These are phyloP conservation scores for Corvus hawaiiensis DNA, from an alignment of 2,113 vertebrate genomes.

Conservation along the genomic window DNA sequence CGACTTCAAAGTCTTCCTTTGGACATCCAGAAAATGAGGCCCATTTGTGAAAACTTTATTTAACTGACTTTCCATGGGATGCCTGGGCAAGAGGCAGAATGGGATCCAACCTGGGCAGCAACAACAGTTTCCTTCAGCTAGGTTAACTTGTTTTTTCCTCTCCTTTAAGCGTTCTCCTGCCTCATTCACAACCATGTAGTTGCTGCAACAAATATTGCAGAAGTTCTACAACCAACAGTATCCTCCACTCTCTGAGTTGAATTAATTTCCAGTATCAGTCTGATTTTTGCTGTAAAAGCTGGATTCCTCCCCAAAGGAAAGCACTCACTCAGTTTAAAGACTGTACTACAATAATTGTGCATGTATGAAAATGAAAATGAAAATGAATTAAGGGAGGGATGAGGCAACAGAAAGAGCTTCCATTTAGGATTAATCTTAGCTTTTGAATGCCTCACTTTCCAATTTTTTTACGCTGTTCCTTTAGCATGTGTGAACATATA, in stretches of 20 bases:
- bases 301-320: neutral
- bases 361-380: neutral
- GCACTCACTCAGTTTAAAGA: neutral
- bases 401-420: neutral
- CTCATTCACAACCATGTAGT: neutral
- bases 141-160: neutral
- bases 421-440: neutral
- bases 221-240: neutral
- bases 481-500: neutral
- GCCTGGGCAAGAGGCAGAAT: neutral
- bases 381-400: neutral
- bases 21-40: neutral
- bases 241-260: neutral
- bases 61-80: neutral
- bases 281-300: neutral
- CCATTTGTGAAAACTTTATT: neutral
- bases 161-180: neutral
- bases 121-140: neutral
- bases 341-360: neutral
- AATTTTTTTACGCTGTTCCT: neutral
- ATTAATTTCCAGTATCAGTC: neutral
- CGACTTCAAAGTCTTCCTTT: neutral
- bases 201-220: neutral
- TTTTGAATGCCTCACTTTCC: neutral
- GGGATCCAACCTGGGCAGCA: neutral